phyloP scores from a whole-genome alignment of 2,888 invertebrate genomes.

The Amphipoea oculea region DNA sequence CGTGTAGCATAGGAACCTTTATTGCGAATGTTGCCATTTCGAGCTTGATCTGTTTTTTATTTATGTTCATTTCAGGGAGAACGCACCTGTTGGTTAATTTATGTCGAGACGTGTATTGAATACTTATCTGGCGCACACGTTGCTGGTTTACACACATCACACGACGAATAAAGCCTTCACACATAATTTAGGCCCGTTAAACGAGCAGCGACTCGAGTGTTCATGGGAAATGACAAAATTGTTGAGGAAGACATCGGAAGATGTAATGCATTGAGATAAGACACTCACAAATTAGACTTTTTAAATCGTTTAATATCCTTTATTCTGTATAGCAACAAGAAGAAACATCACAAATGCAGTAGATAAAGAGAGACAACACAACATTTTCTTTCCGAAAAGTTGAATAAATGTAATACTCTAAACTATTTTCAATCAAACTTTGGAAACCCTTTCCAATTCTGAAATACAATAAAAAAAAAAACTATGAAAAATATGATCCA shows the following conservation, averaged over 20 bases:
- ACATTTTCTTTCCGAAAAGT: neutral
- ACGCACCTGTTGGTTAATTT: constrained; percentile 81
- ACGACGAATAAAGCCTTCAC: constrained; percentile 65
- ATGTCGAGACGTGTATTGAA: constrained; percentile 73
- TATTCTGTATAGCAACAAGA: neutral
- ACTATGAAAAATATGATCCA: neutral
- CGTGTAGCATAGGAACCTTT: constrained; percentile 50
- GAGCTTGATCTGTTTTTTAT: constrained; percentile 71
- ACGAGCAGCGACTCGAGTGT: constrained; percentile 68
- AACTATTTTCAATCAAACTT: neutral
- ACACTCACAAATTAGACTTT: constrained; percentile 71
- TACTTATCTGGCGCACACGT: constrained; percentile 69
- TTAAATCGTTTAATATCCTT: constrained; percentile 36
- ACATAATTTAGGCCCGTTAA: constrained; percentile 76
- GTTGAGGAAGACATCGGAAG: constrained; percentile 69
- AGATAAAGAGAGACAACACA: neutral
- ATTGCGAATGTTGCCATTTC: constrained; percentile 64
- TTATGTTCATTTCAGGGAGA: constrained; percentile 75
- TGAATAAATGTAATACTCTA: neutral
- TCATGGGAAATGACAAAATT: constrained; percentile 76
- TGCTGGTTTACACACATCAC: constrained; percentile 71
- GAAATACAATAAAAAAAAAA: neutral
- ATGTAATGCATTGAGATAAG: constrained; percentile 74
- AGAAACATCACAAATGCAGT: neutral
- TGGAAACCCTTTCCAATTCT: neutral